A percentile compares a stretch with the other conserved stretches of the same genome.
Evolutionary conservation across 2,888 invertebrate species (phyloP).

Genomic region (Eristalis intricaria): DNA sequence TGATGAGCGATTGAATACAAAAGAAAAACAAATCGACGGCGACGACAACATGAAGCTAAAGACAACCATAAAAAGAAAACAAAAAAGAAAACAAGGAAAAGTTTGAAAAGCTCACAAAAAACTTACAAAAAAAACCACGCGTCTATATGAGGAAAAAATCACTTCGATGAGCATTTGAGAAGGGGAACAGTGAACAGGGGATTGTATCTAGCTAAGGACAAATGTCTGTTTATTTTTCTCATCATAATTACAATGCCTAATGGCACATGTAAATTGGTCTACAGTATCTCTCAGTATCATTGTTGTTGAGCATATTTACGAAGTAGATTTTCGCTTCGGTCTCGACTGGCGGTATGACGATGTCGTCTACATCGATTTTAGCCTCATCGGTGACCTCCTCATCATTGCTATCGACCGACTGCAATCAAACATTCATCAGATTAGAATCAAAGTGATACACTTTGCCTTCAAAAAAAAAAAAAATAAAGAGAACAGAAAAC

Average conservation of each 20-base stretch:
- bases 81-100: no score
- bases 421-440: slow-evolving; percentile 38
- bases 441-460: background rate
- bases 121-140: background rate
- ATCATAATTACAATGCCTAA: background rate
- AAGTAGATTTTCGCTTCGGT: slow-evolving; percentile 64
- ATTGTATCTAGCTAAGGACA: background rate
- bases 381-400: slow-evolving; percentile 44
- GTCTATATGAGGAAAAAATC: background rate
- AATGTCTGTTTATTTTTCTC: background rate
- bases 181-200: no score
- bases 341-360: slow-evolving; percentile 57
- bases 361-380: slow-evolving; percentile 38
- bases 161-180: background rate
- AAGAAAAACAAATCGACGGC: no score
- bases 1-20: no score
- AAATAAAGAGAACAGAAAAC: no score
- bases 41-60: no score
- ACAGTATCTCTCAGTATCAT: slow-evolving; percentile 24
- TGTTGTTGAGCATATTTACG: slow-evolving; percentile 55
- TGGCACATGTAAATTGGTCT: slow-evolving; percentile 13
- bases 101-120: background rate
- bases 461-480: background rate
- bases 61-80: no score
- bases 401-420: slow-evolving; percentile 60